phyloP scores from a whole-genome alignment of 1,140 invertebrate species.

The Papilio aristodemus region DNA sequence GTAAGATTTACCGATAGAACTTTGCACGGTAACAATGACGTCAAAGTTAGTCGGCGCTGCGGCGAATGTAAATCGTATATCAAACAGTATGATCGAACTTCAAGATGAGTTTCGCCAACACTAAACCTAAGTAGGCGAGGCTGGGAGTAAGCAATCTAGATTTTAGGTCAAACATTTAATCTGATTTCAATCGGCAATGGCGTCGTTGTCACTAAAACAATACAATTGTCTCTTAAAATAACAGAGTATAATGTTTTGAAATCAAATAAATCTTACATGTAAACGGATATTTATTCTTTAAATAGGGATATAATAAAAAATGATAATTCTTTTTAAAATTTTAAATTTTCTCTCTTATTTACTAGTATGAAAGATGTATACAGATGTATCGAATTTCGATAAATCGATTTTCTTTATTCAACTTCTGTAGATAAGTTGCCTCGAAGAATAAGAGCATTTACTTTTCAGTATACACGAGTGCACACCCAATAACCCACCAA shows the following conservation, averaged over 20 bases:
- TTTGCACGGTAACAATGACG: neutral
- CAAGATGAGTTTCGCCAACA: conserved; percentile 6
- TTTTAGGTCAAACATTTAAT: conserved; percentile 17
- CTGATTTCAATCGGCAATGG: conserved; percentile 3
- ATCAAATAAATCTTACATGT: no score
- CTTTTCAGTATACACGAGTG: conserved; percentile 23
- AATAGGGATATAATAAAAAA: no score
- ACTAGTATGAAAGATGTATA: neutral
- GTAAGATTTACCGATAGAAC: conserved; percentile 13
- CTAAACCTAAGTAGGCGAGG: conserved; percentile 2
- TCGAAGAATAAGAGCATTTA: conserved; percentile 23
- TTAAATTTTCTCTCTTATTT: no score
- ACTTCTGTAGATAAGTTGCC: neutral
- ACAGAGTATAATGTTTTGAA: no score
- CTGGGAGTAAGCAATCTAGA: conserved; percentile 16
- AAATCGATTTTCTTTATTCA: neutral
- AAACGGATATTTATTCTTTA: no score
- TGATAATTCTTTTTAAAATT: no score
- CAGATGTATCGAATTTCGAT: neutral
- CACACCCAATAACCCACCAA: conserved; percentile 27
- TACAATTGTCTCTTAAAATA: neutral
- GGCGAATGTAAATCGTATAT: conserved; percentile 21
- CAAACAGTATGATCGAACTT: conserved; percentile 25
- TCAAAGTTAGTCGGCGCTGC: conserved; percentile 16
- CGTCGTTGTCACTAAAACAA: neutral